phyloP scores from a whole-genome alignment of 1,140 invertebrate genomes.

The Semibalanus balanoides region DNA sequence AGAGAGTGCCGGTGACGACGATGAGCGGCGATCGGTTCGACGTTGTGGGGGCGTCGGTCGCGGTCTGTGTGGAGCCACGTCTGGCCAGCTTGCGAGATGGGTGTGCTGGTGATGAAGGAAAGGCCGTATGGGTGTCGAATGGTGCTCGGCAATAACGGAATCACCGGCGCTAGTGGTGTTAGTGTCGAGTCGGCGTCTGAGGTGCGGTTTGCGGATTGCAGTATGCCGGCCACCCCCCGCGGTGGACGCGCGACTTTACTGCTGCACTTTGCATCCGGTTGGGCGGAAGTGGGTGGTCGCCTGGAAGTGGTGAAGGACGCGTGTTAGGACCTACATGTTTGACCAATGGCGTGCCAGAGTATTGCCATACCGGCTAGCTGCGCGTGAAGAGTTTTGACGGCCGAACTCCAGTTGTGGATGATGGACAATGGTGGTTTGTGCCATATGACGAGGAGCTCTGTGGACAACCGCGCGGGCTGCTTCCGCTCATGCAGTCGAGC shows the following conservation, averaged over 20 bases:
- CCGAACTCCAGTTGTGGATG: constrained; percentile 4
- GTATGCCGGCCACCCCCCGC: background rate
- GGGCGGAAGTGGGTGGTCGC: constrained; percentile 3
- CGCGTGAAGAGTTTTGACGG: background rate
- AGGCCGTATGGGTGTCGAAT: constrained; percentile 8
- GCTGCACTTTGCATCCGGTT: background rate
- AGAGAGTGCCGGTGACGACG: background rate
- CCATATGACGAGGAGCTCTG: background rate
- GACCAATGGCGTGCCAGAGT: constrained; percentile 3
- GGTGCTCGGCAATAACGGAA: constrained; percentile 10
- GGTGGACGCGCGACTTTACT: constrained; percentile 10
- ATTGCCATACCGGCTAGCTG: constrained; percentile 3
- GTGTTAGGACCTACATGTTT: background rate
- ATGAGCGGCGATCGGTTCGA: constrained; percentile 9
- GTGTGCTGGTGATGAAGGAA: constrained; percentile 3
- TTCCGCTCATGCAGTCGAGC: constrained; percentile 11
- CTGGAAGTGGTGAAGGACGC: constrained; percentile 8
- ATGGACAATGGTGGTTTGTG: constrained; percentile 11
- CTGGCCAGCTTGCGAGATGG: background rate
- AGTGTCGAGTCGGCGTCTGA: background rate
- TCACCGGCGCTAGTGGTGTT: constrained; percentile 3
- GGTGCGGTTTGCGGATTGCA: background rate
- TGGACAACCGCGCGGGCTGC: constrained; percentile 7
- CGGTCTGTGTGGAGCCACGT: background rate
- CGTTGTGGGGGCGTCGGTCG: constrained; percentile 9